Conservation (phyloP, 2,113 vertebrate genomes). For the Mobula birostris region DNA sequence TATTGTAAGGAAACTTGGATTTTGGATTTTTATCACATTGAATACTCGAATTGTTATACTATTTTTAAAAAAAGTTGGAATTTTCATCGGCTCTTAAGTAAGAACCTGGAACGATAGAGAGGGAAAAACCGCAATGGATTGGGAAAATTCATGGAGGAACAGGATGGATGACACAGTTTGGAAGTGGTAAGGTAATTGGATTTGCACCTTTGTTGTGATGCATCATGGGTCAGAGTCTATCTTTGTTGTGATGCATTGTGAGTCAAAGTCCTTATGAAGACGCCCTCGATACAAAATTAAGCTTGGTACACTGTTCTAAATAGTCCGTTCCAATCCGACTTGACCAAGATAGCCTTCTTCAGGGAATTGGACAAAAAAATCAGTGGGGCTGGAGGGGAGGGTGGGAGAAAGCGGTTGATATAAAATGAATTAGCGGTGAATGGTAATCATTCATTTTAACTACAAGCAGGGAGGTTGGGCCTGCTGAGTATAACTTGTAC, state of each 20-base stretch:
- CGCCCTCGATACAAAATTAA: neutral
- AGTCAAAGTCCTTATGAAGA: neutral
- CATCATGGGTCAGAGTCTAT: neutral
- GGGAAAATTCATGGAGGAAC: neutral
- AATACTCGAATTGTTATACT: constrained; percentile 21
- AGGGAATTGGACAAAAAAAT: neutral
- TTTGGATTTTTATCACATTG: constrained; percentile 24
- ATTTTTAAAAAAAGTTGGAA: neutral
- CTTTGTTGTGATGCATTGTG: neutral
- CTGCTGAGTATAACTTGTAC: neutral
- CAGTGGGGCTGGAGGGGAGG: neutral
- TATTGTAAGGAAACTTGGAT: constrained; percentile 18
- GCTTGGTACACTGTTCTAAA: neutral
- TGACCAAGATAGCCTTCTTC: neutral
- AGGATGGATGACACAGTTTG: neutral
- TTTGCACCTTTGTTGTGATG: neutral
- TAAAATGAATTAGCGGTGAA: neutral
- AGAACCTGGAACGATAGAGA: neutral
- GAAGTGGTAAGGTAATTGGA: neutral
- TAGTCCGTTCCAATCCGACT: neutral
- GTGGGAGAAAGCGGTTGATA: neutral
- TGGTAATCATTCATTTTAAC: neutral
- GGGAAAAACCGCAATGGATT: neutral
- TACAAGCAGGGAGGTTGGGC: neutral
- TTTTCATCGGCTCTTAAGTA: neutral